Base-by-base conservation (phyloP, 2,888 invertebrate species). In the Agrilus biguttatus region DNA sequence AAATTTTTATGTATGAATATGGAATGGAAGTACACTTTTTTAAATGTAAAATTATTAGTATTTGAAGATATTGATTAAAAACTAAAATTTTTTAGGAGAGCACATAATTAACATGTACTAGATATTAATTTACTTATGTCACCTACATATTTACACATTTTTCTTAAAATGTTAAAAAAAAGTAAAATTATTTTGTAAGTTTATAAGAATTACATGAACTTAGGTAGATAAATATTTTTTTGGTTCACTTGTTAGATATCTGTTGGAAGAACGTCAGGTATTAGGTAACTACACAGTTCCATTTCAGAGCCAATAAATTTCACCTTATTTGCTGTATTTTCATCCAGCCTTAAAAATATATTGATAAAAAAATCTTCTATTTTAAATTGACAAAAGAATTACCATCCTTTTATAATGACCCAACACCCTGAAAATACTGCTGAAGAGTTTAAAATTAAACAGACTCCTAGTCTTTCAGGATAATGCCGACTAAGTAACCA, bases 401-500 rank as follows among this genome's bases (percentile, higher is more conserved):
- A 79, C 79, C 84, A 82, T 62, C 78, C 79, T 57, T 77, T 77
- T 48, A 86, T 83, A 39, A 83, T 73, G 35, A 79, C 71, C 85
- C 85, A 86, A 58, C 85, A 81, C 33, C 83, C 81, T 8, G 81
- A 75, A 61, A 86, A 86, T 43, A 86, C 69, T 2, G 77, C 65
- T 2, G 85, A 82, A 2, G 84, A 73, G 63, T 85, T 84, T 42
- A 82, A 73, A 43, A 86, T 77, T 35, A 86, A 70, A 55, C 85
- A 85, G 33, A 82, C 72, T 1, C 86, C 86, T 42, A 86, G 70
- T 28, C 85, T 68, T 59, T 86, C 86, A 0, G 85, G 85, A 60
- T 83, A 86, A 58, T 85, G 83, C 47, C 78, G 74, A 55, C 80
- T 78, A 10, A 85, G 70, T 34, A 85, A 62, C 83, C 83, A 83